Base-by-base conservation (phyloP, 2,888 invertebrate species). In the Acrocera orbiculus region DNA sequence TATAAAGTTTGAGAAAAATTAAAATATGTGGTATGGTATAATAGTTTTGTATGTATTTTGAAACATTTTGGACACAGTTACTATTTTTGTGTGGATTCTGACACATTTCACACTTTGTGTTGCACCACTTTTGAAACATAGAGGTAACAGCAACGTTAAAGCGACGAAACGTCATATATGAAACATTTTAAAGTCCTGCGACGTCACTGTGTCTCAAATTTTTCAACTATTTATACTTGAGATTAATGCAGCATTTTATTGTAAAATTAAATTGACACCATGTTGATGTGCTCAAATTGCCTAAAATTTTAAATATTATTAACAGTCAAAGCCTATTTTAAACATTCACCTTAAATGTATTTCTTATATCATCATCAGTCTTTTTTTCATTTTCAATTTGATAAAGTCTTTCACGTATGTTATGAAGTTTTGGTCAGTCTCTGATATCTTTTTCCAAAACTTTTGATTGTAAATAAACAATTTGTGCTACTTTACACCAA, bases 401-500 rank as follows among this genome's bases (percentile, higher is more conserved):
- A 38, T 51, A 53, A 4, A 61, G 41, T 16, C 53, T 51, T 33
- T 57, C 56, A 5, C 55, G 53, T 28, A 58, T 48, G 5, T 44
- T 40, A 28, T 50, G 47, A 10, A 61, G 40, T 37, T 49, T 54
- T 2, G 50, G 46, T 41, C 51, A 53, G 29, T 58, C 56, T 2
- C 52, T 46, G 1, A 58, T 50, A 42, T 60, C 58, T 34, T 81
- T 79, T 53, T 78, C 76, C 31, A 86, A 63, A 50, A 86, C 85
- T 59, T 78, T 76, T 8, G 76, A 75, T 61, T 86, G 82, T 35
- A 86, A 63, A 54, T 74, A 83, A 31, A 82, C 78, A 1, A 85
- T 85, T 60, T 85, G 83, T 4, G 85, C 85, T 56, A 80, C 73
- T 61, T 86, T 86, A 58, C 83, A 86, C 83, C 83, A 85, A 60